These are phyloP conservation scores for Xestia c-nigrum DNA, from an alignment of 2,888 invertebrate species.

Conservation along the genomic window DNA sequence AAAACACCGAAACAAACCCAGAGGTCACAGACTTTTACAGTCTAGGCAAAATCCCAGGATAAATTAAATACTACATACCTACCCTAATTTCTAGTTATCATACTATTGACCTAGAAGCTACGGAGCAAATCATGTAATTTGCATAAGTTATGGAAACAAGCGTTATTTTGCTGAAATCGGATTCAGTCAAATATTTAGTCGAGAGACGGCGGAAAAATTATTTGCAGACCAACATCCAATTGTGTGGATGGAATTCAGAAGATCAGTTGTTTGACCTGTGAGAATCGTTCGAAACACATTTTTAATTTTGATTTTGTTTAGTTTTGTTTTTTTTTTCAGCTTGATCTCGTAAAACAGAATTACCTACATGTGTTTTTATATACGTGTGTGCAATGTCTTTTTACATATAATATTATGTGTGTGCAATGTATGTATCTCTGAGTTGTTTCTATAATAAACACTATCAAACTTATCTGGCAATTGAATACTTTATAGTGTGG, in stretches of 20 bases:
- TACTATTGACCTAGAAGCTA: not conserved
- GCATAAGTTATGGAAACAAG: not conserved
- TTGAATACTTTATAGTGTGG: too few relatives aligned
- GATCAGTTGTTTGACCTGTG: not conserved
- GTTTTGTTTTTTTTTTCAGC: too few relatives aligned
- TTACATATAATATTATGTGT: too few relatives aligned
- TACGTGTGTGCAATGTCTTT: too few relatives aligned
- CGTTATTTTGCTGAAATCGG: not conserved
- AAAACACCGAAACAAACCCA: not conserved
- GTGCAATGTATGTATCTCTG: too few relatives aligned
- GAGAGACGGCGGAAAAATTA: not conserved
- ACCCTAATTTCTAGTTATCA: not conserved
- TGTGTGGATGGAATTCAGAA: not conserved
- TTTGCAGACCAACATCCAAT: not conserved
- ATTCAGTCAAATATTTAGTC: not conserved
- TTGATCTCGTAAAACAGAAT: too few relatives aligned
- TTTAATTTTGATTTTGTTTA: too few relatives aligned
- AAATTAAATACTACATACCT: not conserved
- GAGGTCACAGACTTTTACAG: not conserved
- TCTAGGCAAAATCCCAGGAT: not conserved
- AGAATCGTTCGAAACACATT: not conserved
- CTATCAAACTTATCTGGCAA: too few relatives aligned
- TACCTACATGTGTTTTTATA: too few relatives aligned
- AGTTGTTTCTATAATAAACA: too few relatives aligned
- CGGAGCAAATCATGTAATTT: not conserved